These are phyloP conservation scores for Crepidodera aurea DNA, from an alignment of 2,888 invertebrate species.

Conservation along the genomic window DNA sequence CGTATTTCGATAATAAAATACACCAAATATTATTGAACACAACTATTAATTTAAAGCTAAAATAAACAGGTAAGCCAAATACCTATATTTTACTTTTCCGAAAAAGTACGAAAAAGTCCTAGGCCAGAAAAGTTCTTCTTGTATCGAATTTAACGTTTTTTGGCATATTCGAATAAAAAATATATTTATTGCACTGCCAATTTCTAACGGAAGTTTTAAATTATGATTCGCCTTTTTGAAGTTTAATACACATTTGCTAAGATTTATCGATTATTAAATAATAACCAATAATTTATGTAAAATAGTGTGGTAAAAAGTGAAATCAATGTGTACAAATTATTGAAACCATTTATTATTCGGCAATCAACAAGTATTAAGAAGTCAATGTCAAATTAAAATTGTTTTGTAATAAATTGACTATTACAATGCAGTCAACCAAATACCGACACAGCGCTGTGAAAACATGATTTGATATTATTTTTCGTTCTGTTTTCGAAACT, in stretches of 20 bases:
- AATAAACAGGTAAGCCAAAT: too few species aligned
- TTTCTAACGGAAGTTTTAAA: too few species aligned
- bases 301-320: constrained; percentile 26
- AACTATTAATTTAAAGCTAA: too few species aligned
- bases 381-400: constrained; percentile 38
- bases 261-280: not conserved
- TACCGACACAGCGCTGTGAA: constrained; percentile 12
- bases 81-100: too few species aligned
- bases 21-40: too few species aligned
- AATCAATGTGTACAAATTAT: constrained; percentile 25
- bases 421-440: constrained; percentile 35
- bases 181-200: too few species aligned
- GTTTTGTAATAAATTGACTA: constrained; percentile 34
- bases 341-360: constrained; percentile 28
- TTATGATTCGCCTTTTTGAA: not conserved
- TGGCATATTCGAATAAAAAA: too few species aligned
- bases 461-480: constrained; percentile 2
- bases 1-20: too few species aligned
- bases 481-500: not conserved
- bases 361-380: constrained; percentile 32
- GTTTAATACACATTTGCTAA: not conserved
- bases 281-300: constrained; percentile 1
- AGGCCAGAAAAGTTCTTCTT: too few species aligned
- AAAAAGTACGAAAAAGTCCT: too few species aligned
- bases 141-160: too few species aligned